phyloP scores from a whole-genome alignment of 2,113 vertebrate genomes.

The Pholis gunnellus region DNA sequence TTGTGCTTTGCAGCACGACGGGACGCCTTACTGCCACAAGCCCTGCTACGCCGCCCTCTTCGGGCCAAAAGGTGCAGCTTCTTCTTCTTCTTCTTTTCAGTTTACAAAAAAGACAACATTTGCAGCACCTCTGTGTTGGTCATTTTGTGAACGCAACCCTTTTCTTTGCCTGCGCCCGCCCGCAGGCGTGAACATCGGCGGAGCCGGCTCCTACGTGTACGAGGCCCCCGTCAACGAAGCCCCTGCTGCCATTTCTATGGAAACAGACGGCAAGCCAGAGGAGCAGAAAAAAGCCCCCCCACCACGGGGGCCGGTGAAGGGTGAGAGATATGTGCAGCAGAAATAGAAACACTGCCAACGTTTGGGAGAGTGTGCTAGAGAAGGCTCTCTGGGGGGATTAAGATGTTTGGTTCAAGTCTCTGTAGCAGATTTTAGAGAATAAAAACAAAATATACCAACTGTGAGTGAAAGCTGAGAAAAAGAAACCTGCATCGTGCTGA shows the following conservation, averaged over 20 bases:
- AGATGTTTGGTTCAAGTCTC: not conserved
- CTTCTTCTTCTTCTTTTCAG: not conserved
- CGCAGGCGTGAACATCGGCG: constrained; percentile 93
- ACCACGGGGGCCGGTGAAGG: constrained; percentile 90
- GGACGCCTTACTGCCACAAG: constrained; percentile 88
- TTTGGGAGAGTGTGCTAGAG: not conserved
- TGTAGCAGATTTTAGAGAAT: no score
- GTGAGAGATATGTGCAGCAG: constrained; percentile 72
- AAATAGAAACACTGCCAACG: constrained; percentile 37
- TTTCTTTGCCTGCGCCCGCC: not conserved
- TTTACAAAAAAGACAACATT: not conserved
- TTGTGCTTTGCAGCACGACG: constrained; percentile 83
- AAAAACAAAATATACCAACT: no score
- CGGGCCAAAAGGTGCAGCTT: constrained; percentile 86
- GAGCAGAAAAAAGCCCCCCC: constrained; percentile 86
- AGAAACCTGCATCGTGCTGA: no score
- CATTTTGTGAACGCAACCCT: not conserved
- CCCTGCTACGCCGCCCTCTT: constrained; percentile 89
- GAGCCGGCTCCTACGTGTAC: constrained; percentile 92
- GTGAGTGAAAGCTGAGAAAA: no score
- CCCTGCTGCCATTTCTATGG: constrained; percentile 84
- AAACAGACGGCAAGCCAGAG: constrained; percentile 80
- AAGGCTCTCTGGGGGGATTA: not conserved
- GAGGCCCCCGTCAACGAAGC: constrained; percentile 83
- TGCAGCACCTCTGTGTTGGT: not conserved